Evolutionary conservation across 2,888 invertebrate genomes (phyloP).

Genomic region (Acanthosepion esculentum): DNA sequence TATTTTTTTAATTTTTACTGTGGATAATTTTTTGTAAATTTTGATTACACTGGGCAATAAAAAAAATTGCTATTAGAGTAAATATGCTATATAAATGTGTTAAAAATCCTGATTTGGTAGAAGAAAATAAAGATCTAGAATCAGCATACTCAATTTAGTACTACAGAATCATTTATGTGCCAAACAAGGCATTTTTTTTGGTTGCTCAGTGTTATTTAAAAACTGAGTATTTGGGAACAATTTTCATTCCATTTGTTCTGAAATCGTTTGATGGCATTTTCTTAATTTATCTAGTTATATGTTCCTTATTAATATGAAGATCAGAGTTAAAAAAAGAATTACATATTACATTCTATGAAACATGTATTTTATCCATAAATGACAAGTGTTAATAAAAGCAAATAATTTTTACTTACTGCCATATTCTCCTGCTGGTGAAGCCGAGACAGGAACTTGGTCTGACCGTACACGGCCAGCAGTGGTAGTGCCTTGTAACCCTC

Average conservation of each 20-base stretch:
- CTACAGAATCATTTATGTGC: too few species aligned
- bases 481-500: slow-evolving; percentile 70
- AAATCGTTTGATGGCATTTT: not conserved
- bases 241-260: slow-evolving; percentile 35
- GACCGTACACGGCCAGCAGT: slow-evolving; percentile 63
- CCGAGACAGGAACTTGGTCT: slow-evolving; percentile 66
- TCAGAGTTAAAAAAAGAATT: too few species aligned
- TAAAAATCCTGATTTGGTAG: too few species aligned
- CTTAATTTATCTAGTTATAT: not conserved
- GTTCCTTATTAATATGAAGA: too few species aligned
- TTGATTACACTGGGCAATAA: not conserved
- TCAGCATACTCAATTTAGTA: too few species aligned
- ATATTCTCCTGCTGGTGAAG: slow-evolving; percentile 69
- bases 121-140: too few species aligned
- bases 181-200: too few species aligned
- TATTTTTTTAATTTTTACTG: not conserved
- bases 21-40: not conserved
- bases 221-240: not conserved
- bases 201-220: not conserved
- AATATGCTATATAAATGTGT: too few species aligned
- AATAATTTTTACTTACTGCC: slow-evolving; percentile 65
- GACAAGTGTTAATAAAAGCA: not conserved
- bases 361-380: not conserved
- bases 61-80: not conserved
- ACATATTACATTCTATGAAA: too few species aligned